These are phyloP conservation scores for Drosophila nigromelanica DNA, from an alignment of 1,140 invertebrate genomes.

Conservation along the genomic window DNA sequence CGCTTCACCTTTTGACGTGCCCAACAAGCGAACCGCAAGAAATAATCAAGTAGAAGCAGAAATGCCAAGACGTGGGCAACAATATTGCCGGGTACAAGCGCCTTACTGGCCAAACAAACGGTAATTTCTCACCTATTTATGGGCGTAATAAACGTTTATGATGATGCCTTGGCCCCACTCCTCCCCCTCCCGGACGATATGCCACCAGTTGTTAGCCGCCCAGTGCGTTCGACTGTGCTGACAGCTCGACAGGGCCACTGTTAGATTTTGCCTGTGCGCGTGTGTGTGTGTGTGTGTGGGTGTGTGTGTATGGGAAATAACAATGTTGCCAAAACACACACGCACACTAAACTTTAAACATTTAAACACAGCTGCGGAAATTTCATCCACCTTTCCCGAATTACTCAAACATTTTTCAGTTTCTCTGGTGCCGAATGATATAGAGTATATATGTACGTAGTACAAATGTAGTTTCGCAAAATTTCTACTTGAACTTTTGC, in stretches of 20 bases:
- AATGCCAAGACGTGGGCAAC: conserved; percentile 61
- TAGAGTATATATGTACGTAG: conserved; percentile 18
- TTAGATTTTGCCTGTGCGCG: conserved; percentile 39
- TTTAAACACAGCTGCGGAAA: conserved; percentile 13
- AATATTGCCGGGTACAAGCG: conserved; percentile 61
- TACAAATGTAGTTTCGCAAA: conserved; percentile 14
- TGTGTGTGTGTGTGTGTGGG: conserved; percentile 26
- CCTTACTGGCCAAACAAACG: conserved; percentile 58
- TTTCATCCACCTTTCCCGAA: not conserved
- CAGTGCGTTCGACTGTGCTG: not conserved
- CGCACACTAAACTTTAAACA: conserved; percentile 52
- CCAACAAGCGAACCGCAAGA: conserved; percentile 37
- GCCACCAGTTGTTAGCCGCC: conserved; percentile 2
- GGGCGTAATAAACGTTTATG: conserved; percentile 77
- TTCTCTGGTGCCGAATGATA: conserved; percentile 28
- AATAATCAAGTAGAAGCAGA: conserved; percentile 58
- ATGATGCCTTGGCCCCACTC: conserved; percentile 47
- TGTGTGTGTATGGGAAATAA: conserved; percentile 44
- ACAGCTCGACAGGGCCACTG: conserved; percentile 26
- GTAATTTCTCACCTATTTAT: conserved; percentile 80
- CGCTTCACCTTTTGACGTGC: conserved; percentile 10
- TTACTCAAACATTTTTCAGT: conserved; percentile 13
- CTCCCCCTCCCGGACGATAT: too few species aligned
- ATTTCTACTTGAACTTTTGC: conserved; percentile 25
- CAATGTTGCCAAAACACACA: conserved; percentile 47